Conservation (phyloP, 1,140 invertebrate genomes). For the Mamestra configurata region DNA sequence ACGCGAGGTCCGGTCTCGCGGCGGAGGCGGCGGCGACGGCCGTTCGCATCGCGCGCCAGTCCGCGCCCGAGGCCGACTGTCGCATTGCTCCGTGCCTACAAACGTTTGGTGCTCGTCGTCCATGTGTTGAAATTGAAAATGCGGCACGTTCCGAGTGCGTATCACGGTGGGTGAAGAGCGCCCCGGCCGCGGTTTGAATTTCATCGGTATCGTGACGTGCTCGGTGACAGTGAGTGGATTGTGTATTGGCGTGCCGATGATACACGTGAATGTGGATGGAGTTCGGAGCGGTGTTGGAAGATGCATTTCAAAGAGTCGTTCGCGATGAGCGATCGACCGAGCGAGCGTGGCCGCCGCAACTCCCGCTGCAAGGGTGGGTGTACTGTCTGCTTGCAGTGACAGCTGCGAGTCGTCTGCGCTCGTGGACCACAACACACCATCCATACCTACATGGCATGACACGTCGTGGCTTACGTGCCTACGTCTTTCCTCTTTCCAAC, state of each 20-base stretch:
- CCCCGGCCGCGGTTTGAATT: constrained; percentile 57
- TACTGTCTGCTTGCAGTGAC: constrained; percentile 68
- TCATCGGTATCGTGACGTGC: constrained; percentile 70
- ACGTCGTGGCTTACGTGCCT: constrained; percentile 14
- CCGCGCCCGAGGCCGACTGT: constrained; percentile 82
- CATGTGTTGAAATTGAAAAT: constrained; percentile 73
- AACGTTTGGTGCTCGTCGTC: constrained; percentile 67
- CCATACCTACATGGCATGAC: constrained; percentile 32
- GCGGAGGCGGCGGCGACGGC: constrained; percentile 82
- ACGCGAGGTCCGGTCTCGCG: constrained; percentile 86
- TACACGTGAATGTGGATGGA: constrained; percentile 85
- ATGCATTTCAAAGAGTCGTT: constrained; percentile 88
- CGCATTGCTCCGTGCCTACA: constrained; percentile 79
- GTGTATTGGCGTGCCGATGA: constrained; percentile 81
- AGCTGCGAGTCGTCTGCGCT: constrained; percentile 62
- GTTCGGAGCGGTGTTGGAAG: constrained; percentile 81
- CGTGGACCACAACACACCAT: constrained; percentile 43
- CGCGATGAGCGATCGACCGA: constrained; percentile 86
- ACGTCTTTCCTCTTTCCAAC: constrained; percentile 7
- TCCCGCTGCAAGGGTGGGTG: constrained; percentile 87
- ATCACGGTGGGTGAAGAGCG: constrained; percentile 64
- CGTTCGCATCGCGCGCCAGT: constrained; percentile 83
- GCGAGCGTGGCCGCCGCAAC: constrained; percentile 86
- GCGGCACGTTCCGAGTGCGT: constrained; percentile 69
- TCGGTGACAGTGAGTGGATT: constrained; percentile 79